Evolutionary conservation across 2,797 vertebrate species (phyloP).

Genomic region (Cynodonichthys magdalenae): DNA sequence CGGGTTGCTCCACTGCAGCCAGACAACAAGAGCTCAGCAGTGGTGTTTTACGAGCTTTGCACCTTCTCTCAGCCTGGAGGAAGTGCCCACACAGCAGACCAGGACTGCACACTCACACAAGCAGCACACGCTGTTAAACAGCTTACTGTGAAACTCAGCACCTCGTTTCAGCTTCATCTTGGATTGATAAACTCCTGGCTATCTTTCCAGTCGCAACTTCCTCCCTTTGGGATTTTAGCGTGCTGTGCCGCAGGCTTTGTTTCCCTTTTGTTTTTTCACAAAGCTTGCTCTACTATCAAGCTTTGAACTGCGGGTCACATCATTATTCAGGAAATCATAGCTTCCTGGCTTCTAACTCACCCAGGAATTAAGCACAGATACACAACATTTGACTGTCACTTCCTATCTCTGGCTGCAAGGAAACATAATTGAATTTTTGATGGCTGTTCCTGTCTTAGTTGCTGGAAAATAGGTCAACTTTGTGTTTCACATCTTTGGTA

Average conservation of each 20-base stretch:
- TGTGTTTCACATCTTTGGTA: constrained; percentile 33
- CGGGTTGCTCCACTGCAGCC: constrained; percentile 26
- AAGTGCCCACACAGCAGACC: constrained; percentile 50
- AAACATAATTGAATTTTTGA: constrained; percentile 50
- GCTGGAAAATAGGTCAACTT: constrained; percentile 66
- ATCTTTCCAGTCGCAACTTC: constrained; percentile 8
- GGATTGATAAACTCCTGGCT: constrained; percentile 39
- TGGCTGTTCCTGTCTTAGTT: constrained; percentile 28
- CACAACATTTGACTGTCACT: constrained; percentile 6
- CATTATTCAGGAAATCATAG: constrained; percentile 30
- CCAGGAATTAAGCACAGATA: constrained; percentile 26
- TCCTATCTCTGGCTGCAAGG: constrained; percentile 20
- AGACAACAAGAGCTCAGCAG: constrained; percentile 39
- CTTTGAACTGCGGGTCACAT: constrained; percentile 42
- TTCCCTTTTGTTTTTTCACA: constrained; percentile 21
- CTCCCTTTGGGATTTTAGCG: constrained; percentile 8
- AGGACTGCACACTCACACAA: constrained; percentile 13
- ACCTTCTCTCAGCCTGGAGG: constrained; percentile 22
- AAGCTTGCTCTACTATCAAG: neutral
- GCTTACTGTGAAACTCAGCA: constrained; percentile 13
- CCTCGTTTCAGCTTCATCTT: constrained; percentile 36
- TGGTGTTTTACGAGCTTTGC: constrained; percentile 35
- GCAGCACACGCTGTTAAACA: constrained; percentile 13
- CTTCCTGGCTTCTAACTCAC: constrained; percentile 28
- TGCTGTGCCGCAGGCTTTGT: constrained; percentile 10